These are phyloP conservation scores for Mimas tiliae DNA, from an alignment of 2,888 invertebrate genomes.

Conservation along the genomic window DNA sequence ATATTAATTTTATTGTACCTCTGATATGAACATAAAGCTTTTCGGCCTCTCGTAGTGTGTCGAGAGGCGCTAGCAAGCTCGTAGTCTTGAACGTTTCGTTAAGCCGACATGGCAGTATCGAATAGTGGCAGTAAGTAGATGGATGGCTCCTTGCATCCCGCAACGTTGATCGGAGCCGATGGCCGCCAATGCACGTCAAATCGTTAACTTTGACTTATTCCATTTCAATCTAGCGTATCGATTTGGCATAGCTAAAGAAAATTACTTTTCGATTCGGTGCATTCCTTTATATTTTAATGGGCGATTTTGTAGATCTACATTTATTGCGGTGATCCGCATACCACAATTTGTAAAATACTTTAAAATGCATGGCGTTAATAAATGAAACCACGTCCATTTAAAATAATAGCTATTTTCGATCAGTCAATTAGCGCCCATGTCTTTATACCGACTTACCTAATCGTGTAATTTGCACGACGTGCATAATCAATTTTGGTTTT, in stretches of 20 bases:
- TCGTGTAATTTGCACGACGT: too few species aligned
- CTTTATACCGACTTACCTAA: too few species aligned
- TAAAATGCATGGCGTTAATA: constrained; percentile 6
- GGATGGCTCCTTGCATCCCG: background rate
- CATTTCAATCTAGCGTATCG: constrained; percentile 31
- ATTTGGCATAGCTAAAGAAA: constrained; percentile 32
- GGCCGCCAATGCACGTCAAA: constrained; percentile 29
- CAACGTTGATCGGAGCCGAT: constrained; percentile 22
- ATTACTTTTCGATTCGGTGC: constrained; percentile 32
- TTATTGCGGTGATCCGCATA: constrained; percentile 23
- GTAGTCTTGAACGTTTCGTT: constrained; percentile 5
- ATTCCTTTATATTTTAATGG: constrained; percentile 32
- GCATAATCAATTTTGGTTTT: background rate
- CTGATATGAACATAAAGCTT: background rate
- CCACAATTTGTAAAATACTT: constrained; percentile 17
- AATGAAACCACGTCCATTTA: constrained; percentile 5
- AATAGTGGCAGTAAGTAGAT: constrained; percentile 3
- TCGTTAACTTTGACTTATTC: constrained; percentile 33
- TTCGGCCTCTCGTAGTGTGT: background rate
- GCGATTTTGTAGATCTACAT: constrained; percentile 24
- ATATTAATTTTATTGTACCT: background rate
- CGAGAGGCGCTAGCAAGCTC: constrained; percentile 5
- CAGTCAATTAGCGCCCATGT: background rate
- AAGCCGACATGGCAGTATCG: background rate
- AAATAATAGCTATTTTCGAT: background rate